phyloP scores from a whole-genome alignment of 2,797 vertebrate genomes.

The Lepilemur septentrionalis region DNA sequence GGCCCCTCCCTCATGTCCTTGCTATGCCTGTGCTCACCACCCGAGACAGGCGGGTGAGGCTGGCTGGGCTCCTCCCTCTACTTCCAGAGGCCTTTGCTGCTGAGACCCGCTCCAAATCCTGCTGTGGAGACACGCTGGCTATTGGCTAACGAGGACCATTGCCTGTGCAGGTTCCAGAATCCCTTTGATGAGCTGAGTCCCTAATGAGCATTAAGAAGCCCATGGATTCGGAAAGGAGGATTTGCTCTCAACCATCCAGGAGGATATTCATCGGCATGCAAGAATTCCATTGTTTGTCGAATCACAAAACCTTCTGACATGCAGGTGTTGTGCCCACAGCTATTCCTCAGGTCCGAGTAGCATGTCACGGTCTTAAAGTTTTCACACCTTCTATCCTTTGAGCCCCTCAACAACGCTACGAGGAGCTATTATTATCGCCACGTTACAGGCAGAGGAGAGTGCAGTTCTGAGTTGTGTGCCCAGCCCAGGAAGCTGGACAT shows the following conservation, averaged over 20 bases:
- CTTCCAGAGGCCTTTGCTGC: not conserved
- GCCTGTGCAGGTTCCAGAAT: not conserved
- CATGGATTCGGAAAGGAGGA: not conserved
- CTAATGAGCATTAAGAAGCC: not conserved
- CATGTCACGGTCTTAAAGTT: accelerated
- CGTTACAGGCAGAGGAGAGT: no score
- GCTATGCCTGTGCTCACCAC: not conserved
- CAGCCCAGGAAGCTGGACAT: not conserved
- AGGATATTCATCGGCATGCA: not conserved
- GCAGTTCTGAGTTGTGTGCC: not conserved
- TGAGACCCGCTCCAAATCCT: not conserved
- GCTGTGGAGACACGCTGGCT: not conserved
- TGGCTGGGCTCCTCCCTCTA: not conserved
- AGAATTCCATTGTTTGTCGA: accelerated
- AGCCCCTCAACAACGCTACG: not conserved
- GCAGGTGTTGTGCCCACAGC: no score
- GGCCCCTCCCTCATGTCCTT: not conserved
- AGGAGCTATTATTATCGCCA: no score
- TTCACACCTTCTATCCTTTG: not conserved
- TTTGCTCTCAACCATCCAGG: not conserved
- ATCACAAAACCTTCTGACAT: accelerated
- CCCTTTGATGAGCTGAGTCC: not conserved
- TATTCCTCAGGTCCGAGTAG: accelerated
- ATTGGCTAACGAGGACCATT: not conserved
- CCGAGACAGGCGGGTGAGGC: not conserved